These are phyloP conservation scores for Pasiphila rectangulata DNA, from an alignment of 2,888 invertebrate species.

Conservation along the genomic window DNA sequence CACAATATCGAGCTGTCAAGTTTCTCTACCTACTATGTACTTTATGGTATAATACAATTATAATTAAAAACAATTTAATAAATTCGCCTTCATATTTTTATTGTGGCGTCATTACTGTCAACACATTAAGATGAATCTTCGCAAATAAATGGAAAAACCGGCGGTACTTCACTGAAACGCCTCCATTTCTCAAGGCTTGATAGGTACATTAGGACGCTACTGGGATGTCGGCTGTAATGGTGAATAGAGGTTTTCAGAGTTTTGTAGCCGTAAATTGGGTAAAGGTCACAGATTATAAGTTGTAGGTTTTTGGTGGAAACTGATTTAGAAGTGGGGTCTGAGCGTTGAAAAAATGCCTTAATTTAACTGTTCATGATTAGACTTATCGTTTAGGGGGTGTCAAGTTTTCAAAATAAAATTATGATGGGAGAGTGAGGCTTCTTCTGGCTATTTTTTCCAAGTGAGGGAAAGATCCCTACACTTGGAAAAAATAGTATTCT, in stretches of 20 bases:
- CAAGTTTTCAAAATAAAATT: too few relatives aligned
- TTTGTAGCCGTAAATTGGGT: constrained; percentile 6
- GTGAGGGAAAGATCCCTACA: too few relatives aligned
- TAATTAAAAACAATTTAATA: constrained; percentile 10
- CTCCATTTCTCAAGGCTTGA: constrained; percentile 58
- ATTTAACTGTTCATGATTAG: too few relatives aligned
- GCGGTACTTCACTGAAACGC: constrained; percentile 40
- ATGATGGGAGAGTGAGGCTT: too few relatives aligned
- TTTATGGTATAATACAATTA: too few relatives aligned
- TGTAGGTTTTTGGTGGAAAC: constrained; percentile 2
- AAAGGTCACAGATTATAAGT: background rate
- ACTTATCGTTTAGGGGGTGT: too few relatives aligned
- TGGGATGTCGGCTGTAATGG: constrained; percentile 54
- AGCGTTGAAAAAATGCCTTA: too few relatives aligned
- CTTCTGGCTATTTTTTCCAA: too few relatives aligned
- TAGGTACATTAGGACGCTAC: constrained; percentile 59
- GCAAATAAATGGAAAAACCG: constrained; percentile 45
- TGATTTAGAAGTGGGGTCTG: background rate
- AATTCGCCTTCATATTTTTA: constrained; percentile 34
- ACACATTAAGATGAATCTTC: constrained; percentile 46
- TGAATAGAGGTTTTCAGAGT: constrained; percentile 38
- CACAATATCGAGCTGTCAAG: too few relatives aligned
- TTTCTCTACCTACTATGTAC: too few relatives aligned
- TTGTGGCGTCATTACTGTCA: constrained; percentile 35
- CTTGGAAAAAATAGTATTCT: too few relatives aligned